A percentile compares a stretch with the other conserved stretches of the same genome.
These are phyloP conservation scores for Typhlomys cinereus DNA, from an alignment of 2,113 vertebrate genomes.

Conservation along the genomic window DNA sequence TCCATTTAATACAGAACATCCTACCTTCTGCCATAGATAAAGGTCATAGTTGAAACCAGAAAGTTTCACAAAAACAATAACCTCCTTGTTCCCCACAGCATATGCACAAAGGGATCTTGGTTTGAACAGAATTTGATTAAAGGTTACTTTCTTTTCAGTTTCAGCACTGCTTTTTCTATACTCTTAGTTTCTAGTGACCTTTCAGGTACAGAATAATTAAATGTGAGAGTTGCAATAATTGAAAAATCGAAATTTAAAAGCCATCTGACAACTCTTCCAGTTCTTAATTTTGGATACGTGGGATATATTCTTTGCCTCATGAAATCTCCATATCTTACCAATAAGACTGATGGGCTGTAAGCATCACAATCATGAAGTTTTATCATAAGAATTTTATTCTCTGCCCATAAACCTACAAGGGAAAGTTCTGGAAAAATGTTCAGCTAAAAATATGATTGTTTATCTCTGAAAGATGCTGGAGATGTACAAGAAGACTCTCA, in stretches of 20 bases:
- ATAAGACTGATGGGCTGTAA: not conserved
- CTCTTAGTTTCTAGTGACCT: slow-evolving; percentile 80
- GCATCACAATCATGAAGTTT: not conserved
- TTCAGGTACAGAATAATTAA: slow-evolving; percentile 70
- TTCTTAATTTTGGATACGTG: not conserved
- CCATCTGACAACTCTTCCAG: not conserved
- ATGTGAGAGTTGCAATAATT: slow-evolving; percentile 23
- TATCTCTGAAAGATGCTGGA: not conserved
- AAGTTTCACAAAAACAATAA: slow-evolving; percentile 82
- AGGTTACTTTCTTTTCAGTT: slow-evolving; percentile 73
- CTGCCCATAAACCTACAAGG: slow-evolving; percentile 14
- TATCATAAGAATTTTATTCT: slow-evolving; percentile 13
- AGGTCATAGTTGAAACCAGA: slow-evolving; percentile 78
- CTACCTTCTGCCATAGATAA: slow-evolving; percentile 71
- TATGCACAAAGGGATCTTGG: slow-evolving; percentile 66
- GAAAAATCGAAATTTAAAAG: slow-evolving; percentile 59
- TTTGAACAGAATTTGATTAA: slow-evolving; percentile 76
- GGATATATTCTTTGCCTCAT: not conserved
- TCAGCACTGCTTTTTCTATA: slow-evolving; percentile 65
- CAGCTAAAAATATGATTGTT: not conserved
- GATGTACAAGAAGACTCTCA: not conserved
- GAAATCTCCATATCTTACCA: not conserved
- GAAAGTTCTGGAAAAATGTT: not conserved
- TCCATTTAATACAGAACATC: slow-evolving; percentile 61
- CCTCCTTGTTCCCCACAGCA: slow-evolving; percentile 58